Evolutionary conservation across 2,113 vertebrate genomes (phyloP), one percentile per base, ranked within the genome.

Genomic region (Spilogale gracilis): DNA sequence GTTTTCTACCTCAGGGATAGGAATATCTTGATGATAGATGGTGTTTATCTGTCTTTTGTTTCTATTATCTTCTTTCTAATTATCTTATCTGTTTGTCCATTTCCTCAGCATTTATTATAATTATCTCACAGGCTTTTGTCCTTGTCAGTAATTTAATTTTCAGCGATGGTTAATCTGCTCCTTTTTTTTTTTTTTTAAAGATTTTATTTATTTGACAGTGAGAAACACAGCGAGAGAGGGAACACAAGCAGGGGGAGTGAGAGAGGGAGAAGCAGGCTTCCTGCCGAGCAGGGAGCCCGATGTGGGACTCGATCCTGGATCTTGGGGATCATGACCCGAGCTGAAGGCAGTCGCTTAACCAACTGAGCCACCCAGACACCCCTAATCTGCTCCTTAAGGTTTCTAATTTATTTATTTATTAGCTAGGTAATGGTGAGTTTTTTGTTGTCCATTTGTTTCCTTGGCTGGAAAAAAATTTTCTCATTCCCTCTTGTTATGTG

Each of bases 111-210:
- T 86, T 81, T 54, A 56, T 91, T 88, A 84, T 32, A 20, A 78
- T 82, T 67, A 45, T 61, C 30, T 58, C 43, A 79, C n/a, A 89
- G 30, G 1, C 43, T 84, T 94, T 96, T 43, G 67, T 89, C 61
- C 27, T 88, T 48, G 14, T 48, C 67, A 91, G 27, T 80, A 92
- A 94, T 85, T 94, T 88, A 78, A 89, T 96, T 94, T 91, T 94
- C 30, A 84, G 16, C 80, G 16, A 67, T 48, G 16, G 13, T 76
- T 45, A 85, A 80, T 84, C 30, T 91, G 63, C 65, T 92, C 16
- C 25, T 89, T 67, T 38, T 38, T 38, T 38, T 89, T 67, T 38
- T 38, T 38, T 38, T 38, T 38, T 38, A 38, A 38, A 38, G 38
- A 38, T 38, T 38, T 38, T 38, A 38, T 38, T 38, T 38, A 38